These are phyloP conservation scores for Saturnia pavonia DNA, from an alignment of 2,888 invertebrate species.

Conservation along the genomic window DNA sequence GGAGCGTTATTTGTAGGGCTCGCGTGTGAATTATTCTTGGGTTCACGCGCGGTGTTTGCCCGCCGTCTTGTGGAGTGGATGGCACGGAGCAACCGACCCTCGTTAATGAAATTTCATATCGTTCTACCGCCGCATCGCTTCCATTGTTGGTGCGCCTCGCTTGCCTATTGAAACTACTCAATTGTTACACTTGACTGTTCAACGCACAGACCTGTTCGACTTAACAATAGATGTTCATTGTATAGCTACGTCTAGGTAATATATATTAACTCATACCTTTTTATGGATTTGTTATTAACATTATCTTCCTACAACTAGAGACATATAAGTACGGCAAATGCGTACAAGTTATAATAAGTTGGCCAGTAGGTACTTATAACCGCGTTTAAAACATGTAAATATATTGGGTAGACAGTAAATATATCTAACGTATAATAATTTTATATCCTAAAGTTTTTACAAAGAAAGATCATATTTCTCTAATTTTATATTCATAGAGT, in stretches of 20 bases:
- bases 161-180: constrained; percentile 58
- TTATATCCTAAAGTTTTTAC: neutral
- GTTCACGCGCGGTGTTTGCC: constrained; percentile 79
- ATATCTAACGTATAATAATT: neutral
- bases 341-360: neutral
- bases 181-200: constrained; percentile 66
- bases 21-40: constrained; percentile 82
- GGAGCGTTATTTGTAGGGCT: constrained; percentile 78
- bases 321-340: neutral
- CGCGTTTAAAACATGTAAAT: too few relatives aligned
- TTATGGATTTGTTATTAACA: neutral
- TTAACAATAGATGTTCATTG: constrained; percentile 2
- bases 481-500: neutral
- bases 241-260: neutral
- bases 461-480: neutral
- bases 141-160: constrained; percentile 60
- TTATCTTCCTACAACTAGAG: neutral
- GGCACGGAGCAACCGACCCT: constrained; percentile 57
- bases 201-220: constrained; percentile 14
- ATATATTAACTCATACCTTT: neutral
- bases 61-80: constrained; percentile 66
- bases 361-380: too few relatives aligned
- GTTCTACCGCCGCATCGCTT: constrained; percentile 50
- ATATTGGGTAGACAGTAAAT: too few relatives aligned
- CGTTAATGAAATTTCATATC: constrained; percentile 81